Evolutionary conservation across 2,888 invertebrate species (phyloP), one percentile per base, ranked within the genome.

Genomic region (Rhagonycha fulva): DNA sequence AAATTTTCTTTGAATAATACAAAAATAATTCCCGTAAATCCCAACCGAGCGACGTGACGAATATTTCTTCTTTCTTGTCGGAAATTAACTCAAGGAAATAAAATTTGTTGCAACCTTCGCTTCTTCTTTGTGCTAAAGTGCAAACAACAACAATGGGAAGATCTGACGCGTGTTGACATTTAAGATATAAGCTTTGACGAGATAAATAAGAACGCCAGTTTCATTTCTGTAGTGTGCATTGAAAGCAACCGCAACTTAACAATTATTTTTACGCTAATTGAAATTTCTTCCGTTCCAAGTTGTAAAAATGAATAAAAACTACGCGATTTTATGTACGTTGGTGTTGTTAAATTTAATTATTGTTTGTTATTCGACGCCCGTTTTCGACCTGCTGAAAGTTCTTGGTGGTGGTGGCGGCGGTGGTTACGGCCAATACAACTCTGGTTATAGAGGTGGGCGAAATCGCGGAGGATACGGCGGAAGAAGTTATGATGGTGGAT

Each of bases 401-500:
- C 68, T 28, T 62, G 23, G 63, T 12, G 23, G 63, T 12, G 68
- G 62, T 23, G 24, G 61, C 67, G 47, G 47, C 7, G 14, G 62
- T 47, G 62, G 24, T 68, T 47, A 63, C 61, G 73, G 73, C 4
- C 69, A 47, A 47, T 47, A 47, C 2, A 26, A 72, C 63, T 30
- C 75, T 60, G 62, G 78, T 60, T 79, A 78, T 71, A 60, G 68
- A 4, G 62, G 71, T n/a, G 73, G 75, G 23, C 66, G 77, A 63
- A 70, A 72, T 60, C 76, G 74, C 60, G 74, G 72, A 23, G 62
- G 73, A 14, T 28, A 30, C 68, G 79, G 81, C 71, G 78, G 79
- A 30, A 78, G 79, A 73, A 74, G 76, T 26, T 80, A 82, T 32
- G 84, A 83, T 82, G 91, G 88, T 14, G 89, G 88, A 60, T 90